phyloP scores from a whole-genome alignment of 2,113 vertebrate genomes.

The Tragelaphus imberbis region DNA sequence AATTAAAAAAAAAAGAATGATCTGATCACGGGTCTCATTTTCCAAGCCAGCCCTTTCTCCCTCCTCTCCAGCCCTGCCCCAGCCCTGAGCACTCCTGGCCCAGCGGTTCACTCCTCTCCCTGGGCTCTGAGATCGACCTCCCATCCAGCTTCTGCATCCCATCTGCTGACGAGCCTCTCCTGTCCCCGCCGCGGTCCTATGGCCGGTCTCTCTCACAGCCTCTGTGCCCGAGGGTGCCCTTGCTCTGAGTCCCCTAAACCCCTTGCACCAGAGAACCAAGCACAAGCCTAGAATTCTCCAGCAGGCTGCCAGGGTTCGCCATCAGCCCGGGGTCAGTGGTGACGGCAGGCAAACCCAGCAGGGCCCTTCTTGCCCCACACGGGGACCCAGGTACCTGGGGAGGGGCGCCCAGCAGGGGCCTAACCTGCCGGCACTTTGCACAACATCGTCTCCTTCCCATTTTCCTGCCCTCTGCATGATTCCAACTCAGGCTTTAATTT shows the following conservation, averaged over 20 bases:
- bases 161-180: neutral
- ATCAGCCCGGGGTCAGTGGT: neutral
- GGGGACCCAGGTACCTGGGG: neutral
- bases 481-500: slow-evolving; percentile 45
- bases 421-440: neutral
- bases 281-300: neutral
- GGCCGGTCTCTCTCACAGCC: neutral
- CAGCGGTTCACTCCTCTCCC: neutral
- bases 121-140: neutral
- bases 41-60: neutral
- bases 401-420: neutral
- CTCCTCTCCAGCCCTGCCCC: neutral
- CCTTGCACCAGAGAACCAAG: neutral
- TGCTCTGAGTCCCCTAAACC: neutral
- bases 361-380: neutral
- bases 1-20: neutral
- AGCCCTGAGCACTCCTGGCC: neutral
- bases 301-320: neutral
- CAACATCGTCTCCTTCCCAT: neutral
- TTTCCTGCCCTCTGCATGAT: neutral
- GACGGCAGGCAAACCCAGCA: neutral
- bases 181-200: neutral
- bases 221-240: neutral
- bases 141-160: neutral
- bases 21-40: neutral